These are phyloP conservation scores for Megamerina dolium DNA, from an alignment of 2,888 invertebrate genomes.

Conservation along the genomic window DNA sequence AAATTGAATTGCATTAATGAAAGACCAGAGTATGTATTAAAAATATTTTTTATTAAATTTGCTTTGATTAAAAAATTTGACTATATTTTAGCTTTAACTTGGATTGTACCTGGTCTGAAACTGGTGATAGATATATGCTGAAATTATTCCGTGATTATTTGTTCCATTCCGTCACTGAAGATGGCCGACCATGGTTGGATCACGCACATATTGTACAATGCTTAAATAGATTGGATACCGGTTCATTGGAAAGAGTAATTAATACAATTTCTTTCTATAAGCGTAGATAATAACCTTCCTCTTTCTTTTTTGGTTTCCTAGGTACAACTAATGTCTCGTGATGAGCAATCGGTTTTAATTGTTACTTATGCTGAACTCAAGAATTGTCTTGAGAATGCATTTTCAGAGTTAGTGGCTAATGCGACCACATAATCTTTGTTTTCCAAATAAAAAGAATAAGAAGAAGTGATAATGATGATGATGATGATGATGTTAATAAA, in stretches of 20 bases:
- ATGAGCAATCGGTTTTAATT: conserved; percentile 93
- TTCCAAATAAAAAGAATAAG: conserved; percentile 4
- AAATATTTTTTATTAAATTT: neutral
- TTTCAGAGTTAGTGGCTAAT: conserved; percentile 63
- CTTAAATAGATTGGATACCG: conserved; percentile 87
- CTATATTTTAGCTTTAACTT: conserved; percentile 64
- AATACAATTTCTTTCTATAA: neutral
- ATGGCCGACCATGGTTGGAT: conserved; percentile 93
- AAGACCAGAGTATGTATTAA: conserved; percentile 74
- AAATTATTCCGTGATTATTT: conserved; percentile 96
- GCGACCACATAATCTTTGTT: conserved; percentile 38
- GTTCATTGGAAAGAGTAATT: conserved; percentile 69
- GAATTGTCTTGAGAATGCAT: conserved; percentile 88
- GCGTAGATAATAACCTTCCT: neutral
- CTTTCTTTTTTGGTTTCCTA: conserved; percentile 38
- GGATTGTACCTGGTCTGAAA: conserved; percentile 95
- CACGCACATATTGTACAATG: conserved; percentile 91
- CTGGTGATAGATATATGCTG: conserved; percentile 96
- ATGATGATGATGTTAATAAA: neutral
- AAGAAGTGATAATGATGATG: conserved; percentile 1
- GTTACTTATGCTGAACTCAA: conserved; percentile 94
- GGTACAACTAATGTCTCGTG: conserved; percentile 92
- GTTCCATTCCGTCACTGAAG: conserved; percentile 90
- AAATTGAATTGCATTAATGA: conserved; percentile 95
- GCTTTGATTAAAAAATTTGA: neutral